Base-by-base conservation (phyloP, 2,113 vertebrate genomes). In the Lamprologus sp. region DNA sequence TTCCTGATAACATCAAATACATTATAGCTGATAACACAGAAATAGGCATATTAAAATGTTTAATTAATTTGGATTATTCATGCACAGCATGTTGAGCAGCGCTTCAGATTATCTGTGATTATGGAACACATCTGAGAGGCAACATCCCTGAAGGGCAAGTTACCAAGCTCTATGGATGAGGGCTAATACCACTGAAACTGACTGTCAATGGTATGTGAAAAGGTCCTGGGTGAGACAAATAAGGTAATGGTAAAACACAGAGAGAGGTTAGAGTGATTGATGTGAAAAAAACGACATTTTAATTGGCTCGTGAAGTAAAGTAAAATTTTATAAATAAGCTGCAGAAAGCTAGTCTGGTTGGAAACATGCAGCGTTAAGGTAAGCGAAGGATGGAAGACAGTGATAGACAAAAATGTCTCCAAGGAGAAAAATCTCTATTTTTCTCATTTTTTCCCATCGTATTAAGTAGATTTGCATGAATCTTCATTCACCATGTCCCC, bases 381-480 rank as follows among this genome's bases (percentile, higher is more conserved):
- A 77, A 82, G 15, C 28, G 49, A 87, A 70, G 28, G 35, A 68
- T 21, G 42, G 56, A 84, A 88, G 73, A 86, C 81, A 79, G 55
- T 45, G 81, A 80, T 49, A 19, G 73, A 84, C 42, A 37, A 75
- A 73, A 86, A 93, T 80, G 82, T 86, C 88, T 89, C 54, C 45
- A 68, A 88, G 88, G 87, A 70, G 68, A 90, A 77, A 87, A 87
- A 86, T 86, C 73, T 60, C 70, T 31, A 80, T 88, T 85, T 79
- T 79, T 37, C 56, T 81, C 79, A 81, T 88, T 87, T 95, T 94
- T 88, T 92, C 79, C 84, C 83, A 5, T 90, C 89, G 79, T 81
- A 85, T 95, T 95, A 87, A 86, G 81, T 82, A 90, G 80, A 90
- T 94, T 91, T 90, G 87, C 82, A 89, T 94, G 85, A 87, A 84